Base-by-base conservation (phyloP, 2,797 vertebrate species). In the Peromyscus melanophrys region DNA sequence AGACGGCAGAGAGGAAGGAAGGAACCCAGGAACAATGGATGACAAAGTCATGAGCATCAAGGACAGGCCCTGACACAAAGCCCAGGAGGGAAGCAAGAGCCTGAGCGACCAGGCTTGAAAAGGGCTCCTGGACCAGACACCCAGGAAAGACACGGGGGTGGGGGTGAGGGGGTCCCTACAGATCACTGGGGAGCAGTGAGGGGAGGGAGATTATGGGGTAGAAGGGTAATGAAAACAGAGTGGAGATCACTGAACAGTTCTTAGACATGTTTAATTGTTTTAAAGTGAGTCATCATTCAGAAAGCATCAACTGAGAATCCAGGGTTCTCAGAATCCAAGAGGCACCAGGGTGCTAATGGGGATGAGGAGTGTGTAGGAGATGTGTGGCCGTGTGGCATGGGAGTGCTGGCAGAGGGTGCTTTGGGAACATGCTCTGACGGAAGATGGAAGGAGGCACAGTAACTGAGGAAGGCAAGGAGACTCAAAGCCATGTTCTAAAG, bases 331-430 rank as follows among this genome's bases (percentile, higher is more conserved):
- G 71, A 27, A 25, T 43, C 23, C 2, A 49, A 89, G 0, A 52
- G 29, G 67, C 19, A 43, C n/a, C 0, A 4, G 63, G 76, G 43
- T 9, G 23, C 37, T 27, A 6, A 6, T 4, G 14, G 67, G 43
- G 59, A 57, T 8, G 17, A 40, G 25, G n/a, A 1, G 31, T 43
- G 21, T 55, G 23, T n/a, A 1, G 9, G 31, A n/a, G 59, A 19
- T 0, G 55, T 6, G 19, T 2, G 0, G 0, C 2, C 23, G 3
- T 1, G 3, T 4, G 37, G 55, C 14, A 19, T 2, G n/a, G 9
- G 9, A 1, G 43, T 21, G 49, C 34, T 0, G 6, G 13, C 29
- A 8, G 65, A 77, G 27, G 81, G 29, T 34, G 65, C 34, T 67
- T 1, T 1, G 29, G n/a, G 49, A 69, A n/a, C 31, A 12, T 0